Evolutionary conservation across 2,113 vertebrate species (phyloP), one percentile per base, ranked within the genome.

Genomic region (Solenodon paradoxus): DNA sequence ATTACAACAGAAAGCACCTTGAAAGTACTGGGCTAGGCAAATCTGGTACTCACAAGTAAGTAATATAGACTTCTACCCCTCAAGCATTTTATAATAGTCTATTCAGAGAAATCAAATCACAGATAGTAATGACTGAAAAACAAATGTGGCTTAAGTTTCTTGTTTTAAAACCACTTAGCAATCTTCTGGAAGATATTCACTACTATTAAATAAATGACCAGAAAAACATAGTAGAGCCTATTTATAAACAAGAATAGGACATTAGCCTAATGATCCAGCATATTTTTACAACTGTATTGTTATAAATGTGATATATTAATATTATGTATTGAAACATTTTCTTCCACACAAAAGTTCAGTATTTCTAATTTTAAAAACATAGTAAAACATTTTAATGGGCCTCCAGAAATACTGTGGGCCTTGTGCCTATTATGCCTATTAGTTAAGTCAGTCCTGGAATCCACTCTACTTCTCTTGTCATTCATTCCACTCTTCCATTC

Each of bases 361-460:
- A 40, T 82, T 71, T 88, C 47, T 83, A 28, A 75, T 69, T 81
- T 63, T 59, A 90, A 74, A 96, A 95, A 82, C 12, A 81, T 69
- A 63, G 59, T 49, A 83, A 93, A 86, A 80, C 61, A 61, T 55
- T 51, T 84, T 88, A 49, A 24, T 30, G 20, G 28, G 22, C n/a
- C 55, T 64, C 38, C 12, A 84, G 35, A 92, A 88, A 19, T 38
- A 72, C 7, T 24, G 9, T 83, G 63, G 20, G 9, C 32, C 15
- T 38, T 74, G 15, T 28, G 30, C 40, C 35, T 83, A 32, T 6
- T 30, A 30, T 66, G 28, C 40, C 47, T 72, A 55, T 57, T 7
- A 9, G 47, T 10, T 82, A 66, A 64, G 3, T 79, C 40, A 74
- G 40, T 17, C 57, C 49, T 59, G 28, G 26, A 13, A 74, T 20